These are phyloP conservation scores for Drosophila willistoni DNA, from an alignment of 1,140 invertebrate genomes.

Conservation along the genomic window DNA sequence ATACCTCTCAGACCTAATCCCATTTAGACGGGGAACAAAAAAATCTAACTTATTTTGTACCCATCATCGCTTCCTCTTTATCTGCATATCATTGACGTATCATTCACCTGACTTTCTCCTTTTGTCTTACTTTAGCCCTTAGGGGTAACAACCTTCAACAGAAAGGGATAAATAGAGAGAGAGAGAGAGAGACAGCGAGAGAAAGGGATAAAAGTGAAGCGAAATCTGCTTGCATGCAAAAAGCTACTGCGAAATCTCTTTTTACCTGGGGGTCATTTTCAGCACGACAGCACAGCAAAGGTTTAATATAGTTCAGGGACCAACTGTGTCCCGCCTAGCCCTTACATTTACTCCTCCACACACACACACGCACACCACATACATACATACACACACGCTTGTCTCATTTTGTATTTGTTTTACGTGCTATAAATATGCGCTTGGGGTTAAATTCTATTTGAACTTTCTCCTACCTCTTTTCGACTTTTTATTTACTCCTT, in stretches of 20 bases:
- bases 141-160: constrained; percentile 67
- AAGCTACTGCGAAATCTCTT: constrained; percentile 68
- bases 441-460: constrained; percentile 77
- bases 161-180: constrained; percentile 9
- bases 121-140: constrained; percentile 13
- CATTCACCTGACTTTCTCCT: constrained; percentile 46
- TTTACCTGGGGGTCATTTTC: constrained; percentile 73
- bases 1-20: background rate
- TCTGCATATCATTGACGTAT: constrained; percentile 59
- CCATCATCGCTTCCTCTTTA: constrained; percentile 20
- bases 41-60: constrained; percentile 4
- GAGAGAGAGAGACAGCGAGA: background rate
- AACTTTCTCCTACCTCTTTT: constrained; percentile 61
- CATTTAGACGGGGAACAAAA: background rate
- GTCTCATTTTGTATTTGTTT: constrained; percentile 60
- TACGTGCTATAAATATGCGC: constrained; percentile 68
- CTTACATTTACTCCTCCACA: constrained; percentile 5
- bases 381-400: constrained; percentile 22
- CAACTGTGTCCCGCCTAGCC: background rate
- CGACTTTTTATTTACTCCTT: constrained; percentile 24
- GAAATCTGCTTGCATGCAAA: constrained; percentile 49
- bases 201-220: constrained; percentile 23
- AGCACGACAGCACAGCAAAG: constrained; percentile 41
- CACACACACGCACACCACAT: constrained; percentile 25
- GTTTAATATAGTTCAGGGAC: constrained; percentile 32